phyloP scores from a whole-genome alignment of 2,797 vertebrate genomes.

The Cuculus canorus region DNA sequence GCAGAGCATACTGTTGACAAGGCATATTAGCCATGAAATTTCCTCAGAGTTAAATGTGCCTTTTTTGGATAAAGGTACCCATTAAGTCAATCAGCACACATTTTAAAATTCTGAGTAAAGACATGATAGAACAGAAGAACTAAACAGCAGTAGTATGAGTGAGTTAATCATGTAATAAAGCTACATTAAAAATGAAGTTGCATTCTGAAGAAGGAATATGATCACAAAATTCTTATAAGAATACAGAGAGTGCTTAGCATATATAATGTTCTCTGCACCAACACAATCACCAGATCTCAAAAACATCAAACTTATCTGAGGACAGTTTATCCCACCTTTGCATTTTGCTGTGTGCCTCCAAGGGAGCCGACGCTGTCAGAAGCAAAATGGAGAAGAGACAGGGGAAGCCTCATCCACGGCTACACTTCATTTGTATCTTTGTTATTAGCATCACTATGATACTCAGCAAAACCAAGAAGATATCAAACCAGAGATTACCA shows the following conservation, averaged over 20 bases:
- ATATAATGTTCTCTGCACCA: not conserved
- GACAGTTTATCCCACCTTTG: not conserved
- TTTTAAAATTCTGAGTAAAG: not conserved
- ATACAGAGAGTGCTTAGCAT: not conserved
- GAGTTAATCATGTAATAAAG: not conserved
- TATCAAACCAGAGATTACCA: not conserved
- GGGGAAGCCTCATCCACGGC: fast-evolving
- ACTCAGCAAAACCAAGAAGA: not conserved
- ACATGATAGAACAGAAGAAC: not conserved
- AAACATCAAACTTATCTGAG: not conserved
- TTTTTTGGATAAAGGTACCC: not conserved
- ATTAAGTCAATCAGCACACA: not conserved
- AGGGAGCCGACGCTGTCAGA: not conserved
- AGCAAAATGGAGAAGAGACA: not conserved
- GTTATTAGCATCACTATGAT: not conserved
- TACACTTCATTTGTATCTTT: not conserved
- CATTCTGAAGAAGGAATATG: not conserved
- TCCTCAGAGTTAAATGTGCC: not conserved
- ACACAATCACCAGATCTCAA: not conserved
- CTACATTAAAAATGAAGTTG: not conserved
- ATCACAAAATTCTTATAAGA: not conserved
- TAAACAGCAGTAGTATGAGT: not conserved
- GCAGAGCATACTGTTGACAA: not conserved
- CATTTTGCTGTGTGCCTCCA: not conserved
- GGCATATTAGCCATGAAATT: not conserved